phyloP scores from a whole-genome alignment of 2,113 vertebrate genomes.

The Nansenia antarctica region DNA sequence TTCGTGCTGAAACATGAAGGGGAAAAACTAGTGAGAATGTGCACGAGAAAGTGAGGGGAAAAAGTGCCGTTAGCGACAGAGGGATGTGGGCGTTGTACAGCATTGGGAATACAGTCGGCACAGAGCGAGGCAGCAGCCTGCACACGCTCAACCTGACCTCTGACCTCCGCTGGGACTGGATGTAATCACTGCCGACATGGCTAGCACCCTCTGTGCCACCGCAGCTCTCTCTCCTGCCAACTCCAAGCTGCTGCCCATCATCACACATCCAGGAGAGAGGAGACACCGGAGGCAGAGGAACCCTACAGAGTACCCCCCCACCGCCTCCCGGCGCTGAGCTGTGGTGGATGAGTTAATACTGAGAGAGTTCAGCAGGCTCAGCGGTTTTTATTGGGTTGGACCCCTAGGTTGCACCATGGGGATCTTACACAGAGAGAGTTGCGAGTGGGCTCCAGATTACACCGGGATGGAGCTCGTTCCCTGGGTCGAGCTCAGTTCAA shows the following conservation, averaged over 20 bases:
- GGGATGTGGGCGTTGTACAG: constrained; percentile 13
- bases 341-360: constrained; percentile 12
- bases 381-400: neutral
- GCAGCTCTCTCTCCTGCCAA: constrained; percentile 22
- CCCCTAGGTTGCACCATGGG: neutral
- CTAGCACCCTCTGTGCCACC: constrained; percentile 47
- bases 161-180: constrained; percentile 45
- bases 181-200: constrained; percentile 56
- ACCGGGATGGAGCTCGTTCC: neutral
- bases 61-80: constrained; percentile 14
- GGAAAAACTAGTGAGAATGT: neutral
- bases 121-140: constrained; percentile 21
- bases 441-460: neutral
- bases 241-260: constrained; percentile 47
- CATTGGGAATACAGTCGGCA: constrained; percentile 21
- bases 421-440: neutral
- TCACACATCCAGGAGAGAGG: constrained; percentile 26
- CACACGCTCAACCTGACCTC: constrained; percentile 43
- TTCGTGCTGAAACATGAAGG: no score
- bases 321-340: constrained; percentile 26
- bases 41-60: neutral
- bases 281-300: constrained; percentile 33
- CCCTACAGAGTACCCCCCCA: constrained; percentile 20
- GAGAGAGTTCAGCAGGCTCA: constrained; percentile 15
- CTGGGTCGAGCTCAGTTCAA: neutral